A percentile compares a stretch with the other conserved stretches of the same genome.
Evolutionary conservation across 2,113 vertebrate genomes (phyloP).

Genomic region (Neolamprologus kungweensis): DNA sequence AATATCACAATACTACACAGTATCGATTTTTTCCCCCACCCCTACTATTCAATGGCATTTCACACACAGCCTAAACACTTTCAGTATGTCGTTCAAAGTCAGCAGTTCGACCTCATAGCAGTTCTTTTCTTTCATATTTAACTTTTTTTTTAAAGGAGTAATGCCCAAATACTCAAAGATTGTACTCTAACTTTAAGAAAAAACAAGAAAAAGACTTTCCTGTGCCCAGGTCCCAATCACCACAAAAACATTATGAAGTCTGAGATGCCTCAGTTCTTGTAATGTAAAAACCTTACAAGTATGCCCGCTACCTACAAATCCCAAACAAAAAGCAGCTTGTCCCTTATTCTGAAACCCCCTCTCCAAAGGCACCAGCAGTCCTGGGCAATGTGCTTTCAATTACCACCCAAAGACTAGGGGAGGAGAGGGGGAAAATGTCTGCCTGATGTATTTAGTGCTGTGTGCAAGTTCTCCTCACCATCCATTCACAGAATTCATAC

Average conservation of each 20-base stretch:
- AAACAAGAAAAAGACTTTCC: background rate
- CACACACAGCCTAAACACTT: background rate
- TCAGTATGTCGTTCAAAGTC: background rate
- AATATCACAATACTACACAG: too few species aligned
- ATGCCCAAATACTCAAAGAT: background rate
- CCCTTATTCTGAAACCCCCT: conserved; percentile 38
- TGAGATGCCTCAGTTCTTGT: background rate
- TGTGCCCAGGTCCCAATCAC: background rate
- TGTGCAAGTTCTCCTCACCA: conserved; percentile 82
- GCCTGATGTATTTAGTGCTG: conserved; percentile 88
- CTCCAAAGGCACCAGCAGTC: conserved; percentile 52
- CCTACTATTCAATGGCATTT: background rate
- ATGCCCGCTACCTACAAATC: conserved; percentile 11
- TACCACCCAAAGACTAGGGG: conserved; percentile 76
- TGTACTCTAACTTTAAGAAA: background rate
- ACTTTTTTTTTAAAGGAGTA: background rate
- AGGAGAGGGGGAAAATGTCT: conserved; percentile 25
- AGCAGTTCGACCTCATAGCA: background rate
- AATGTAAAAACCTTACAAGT: background rate
- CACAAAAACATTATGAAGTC: background rate
- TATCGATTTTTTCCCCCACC: too few species aligned
- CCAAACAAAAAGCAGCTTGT: conserved; percentile 65
- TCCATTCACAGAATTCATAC: conserved; percentile 79
- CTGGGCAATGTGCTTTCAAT: conserved; percentile 90
- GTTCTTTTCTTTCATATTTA: background rate